Base-by-base conservation (phyloP, 2,797 vertebrate genomes). In the Yasuhikotakia modesta region DNA sequence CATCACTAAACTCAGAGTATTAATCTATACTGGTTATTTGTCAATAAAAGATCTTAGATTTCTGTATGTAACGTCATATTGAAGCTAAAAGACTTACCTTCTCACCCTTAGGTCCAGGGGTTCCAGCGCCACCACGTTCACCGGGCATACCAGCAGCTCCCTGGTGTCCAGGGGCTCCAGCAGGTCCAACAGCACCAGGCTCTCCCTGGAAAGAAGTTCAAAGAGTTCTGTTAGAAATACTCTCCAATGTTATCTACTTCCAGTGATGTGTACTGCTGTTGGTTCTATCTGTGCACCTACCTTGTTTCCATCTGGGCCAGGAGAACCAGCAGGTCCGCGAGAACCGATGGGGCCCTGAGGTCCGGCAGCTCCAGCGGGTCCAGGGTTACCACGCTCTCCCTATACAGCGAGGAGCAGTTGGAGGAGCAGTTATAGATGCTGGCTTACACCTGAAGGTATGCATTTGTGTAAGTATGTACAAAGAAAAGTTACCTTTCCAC, bases 301-400 rank as follows among this genome's bases (percentile, higher is more conserved):
- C 95, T 98, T 99, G 93, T 93, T 94, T 91, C 98, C 98, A 90
- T 99, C 98, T 43, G 92, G 14, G 70, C 98, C 98, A 73, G 97
- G 94, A 73, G 96, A 46, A 89, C 98, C 98, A 89, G 95, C 81
- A 11, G 96, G 92, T 90, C 98, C 98, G 89, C 98, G 95, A 86
- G 85, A 7, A 87, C 98, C 98, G 57, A 94, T 88, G 43, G 94
- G 0, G 86, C 98, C 98, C 19, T 92, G 79, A 79, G 95, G 55
- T 75, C 98, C 98, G 64, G 81, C 4, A 81, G 92, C 83, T 66
- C 98, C 98, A 0, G 96, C 94, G 90, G 92, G 92, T 55, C 98
- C 97, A 3, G 96, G 93, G 77, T 87, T 92, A 86, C 98, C 98
- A 84, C 96, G 96, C 76, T 99, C 98, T 85, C 98, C 98, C 97